phyloP scores from a whole-genome alignment of 1,140 invertebrate genomes.

The Pachyrhynchus sulphureomaculatus region DNA sequence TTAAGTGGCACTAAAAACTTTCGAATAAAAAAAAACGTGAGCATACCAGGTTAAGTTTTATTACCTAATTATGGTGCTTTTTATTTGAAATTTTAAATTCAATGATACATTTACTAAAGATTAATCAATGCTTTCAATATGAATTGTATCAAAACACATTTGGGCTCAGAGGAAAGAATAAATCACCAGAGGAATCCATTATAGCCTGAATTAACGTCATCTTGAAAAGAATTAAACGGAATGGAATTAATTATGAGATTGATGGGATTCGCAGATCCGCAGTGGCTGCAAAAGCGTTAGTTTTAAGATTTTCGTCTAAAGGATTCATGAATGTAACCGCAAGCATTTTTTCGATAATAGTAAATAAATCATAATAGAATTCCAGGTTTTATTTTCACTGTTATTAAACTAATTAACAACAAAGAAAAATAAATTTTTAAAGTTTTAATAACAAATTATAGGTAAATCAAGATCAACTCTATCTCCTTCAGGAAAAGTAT shows the following conservation, averaged over 20 bases:
- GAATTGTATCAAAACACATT: constrained; percentile 48
- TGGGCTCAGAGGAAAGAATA: constrained; percentile 36
- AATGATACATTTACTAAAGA: constrained; percentile 11
- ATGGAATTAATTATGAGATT: constrained; percentile 54
- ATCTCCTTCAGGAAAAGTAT: too few relatives aligned
- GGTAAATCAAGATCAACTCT: too few relatives aligned
- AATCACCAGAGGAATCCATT: constrained; percentile 50
- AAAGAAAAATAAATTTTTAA: too few relatives aligned
- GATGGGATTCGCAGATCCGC: constrained; percentile 45
- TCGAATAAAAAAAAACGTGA: too few relatives aligned
- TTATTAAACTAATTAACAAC: too few relatives aligned
- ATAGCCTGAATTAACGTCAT: constrained; percentile 52
- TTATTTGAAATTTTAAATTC: too few relatives aligned
- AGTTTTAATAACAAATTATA: too few relatives aligned
- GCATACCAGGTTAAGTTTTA: too few relatives aligned
- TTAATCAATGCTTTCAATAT: constrained; percentile 18
- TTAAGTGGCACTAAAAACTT: too few relatives aligned
- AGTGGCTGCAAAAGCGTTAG: constrained; percentile 25
- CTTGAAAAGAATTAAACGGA: constrained; percentile 54
- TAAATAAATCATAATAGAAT: neutral
- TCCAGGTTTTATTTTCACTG: too few relatives aligned
- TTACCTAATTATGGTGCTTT: too few relatives aligned
- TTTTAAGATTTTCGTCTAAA: constrained; percentile 35
- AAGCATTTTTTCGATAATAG: constrained; percentile 14
- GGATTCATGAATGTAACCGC: neutral